Evolutionary conservation across 2,113 vertebrate species (phyloP).

Genomic region (Pseudopodoces humilis): DNA sequence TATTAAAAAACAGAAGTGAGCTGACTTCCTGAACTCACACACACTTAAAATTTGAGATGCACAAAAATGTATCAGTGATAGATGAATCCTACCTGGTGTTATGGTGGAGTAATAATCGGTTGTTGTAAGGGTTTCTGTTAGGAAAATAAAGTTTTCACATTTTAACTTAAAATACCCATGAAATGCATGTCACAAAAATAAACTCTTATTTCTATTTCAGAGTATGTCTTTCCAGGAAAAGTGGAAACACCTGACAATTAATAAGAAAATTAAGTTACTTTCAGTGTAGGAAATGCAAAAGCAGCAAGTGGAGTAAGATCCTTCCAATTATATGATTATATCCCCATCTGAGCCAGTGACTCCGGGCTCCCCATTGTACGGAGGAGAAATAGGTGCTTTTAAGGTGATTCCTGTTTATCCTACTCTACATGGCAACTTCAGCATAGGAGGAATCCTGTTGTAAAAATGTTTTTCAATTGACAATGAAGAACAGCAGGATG

Average conservation of each 20-base stretch:
- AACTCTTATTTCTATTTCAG: neutral
- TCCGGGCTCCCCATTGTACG: neutral
- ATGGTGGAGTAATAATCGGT: neutral
- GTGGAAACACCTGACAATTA: neutral
- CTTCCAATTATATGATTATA: neutral
- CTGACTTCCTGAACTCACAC: neutral
- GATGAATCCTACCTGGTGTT: slow-evolving; percentile 28
- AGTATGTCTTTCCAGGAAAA: neutral
- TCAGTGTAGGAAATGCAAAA: neutral
- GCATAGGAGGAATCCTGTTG: neutral
- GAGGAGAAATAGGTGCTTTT: neutral
- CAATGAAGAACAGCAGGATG: neutral
- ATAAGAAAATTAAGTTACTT: neutral
- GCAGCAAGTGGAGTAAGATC: neutral
- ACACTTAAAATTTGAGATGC: neutral
- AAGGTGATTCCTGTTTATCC: neutral
- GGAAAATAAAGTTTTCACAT: neutral
- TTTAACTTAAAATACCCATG: neutral
- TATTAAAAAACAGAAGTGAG: neutral
- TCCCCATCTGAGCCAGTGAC: neutral
- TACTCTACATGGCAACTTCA: neutral
- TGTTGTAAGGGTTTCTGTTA: neutral
- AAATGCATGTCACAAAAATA: neutral
- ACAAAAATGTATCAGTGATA: neutral
- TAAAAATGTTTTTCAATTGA: neutral